Evolutionary conservation across 2,888 invertebrate species (phyloP).

Genomic region (Gymnosoma rotundatum): DNA sequence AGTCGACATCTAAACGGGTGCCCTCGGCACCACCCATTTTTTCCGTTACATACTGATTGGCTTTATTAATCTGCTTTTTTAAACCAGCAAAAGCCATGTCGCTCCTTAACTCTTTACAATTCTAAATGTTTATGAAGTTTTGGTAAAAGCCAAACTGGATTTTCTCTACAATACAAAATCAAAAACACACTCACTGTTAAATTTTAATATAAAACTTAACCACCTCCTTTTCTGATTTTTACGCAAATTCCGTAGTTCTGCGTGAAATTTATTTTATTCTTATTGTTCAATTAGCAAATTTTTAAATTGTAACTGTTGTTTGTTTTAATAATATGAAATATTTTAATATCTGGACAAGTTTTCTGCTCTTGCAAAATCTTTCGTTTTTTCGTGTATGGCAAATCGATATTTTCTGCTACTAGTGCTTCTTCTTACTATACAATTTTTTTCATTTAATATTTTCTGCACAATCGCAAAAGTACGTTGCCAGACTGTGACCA

Average conservation of each 20-base stretch:
- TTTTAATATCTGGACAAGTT: constrained; percentile 60
- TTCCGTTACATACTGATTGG: constrained; percentile 99
- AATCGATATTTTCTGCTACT: constrained; percentile 72
- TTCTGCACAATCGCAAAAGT: constrained; percentile 56
- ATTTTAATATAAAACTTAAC: constrained; percentile 49
- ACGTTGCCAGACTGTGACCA: constrained; percentile 41
- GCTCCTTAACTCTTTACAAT: constrained; percentile 8
- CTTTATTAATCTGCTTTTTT: constrained; percentile 99
- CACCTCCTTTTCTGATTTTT: constrained; percentile 22
- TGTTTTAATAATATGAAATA: constrained; percentile 32
- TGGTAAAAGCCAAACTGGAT: constrained; percentile 36
- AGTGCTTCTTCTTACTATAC: constrained; percentile 44
- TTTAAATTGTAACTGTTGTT: constrained; percentile 21
- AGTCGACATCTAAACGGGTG: constrained; percentile 99
- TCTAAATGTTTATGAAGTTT: constrained; percentile 45
- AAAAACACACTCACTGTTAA: constrained; percentile 41
- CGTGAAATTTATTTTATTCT: constrained; percentile 25
- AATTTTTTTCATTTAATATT: constrained; percentile 37
- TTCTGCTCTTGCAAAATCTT: constrained; percentile 64
- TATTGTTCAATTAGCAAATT: constrained; percentile 57
- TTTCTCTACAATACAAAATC: constrained; percentile 46
- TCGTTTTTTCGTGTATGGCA: constrained; percentile 65
- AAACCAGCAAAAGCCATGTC: constrained; percentile 99
- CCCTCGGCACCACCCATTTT: constrained; percentile 99
- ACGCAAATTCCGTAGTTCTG: constrained; percentile 46